Base-by-base conservation (phyloP, 2,888 invertebrate species). In the Meiosimyza platycephala region DNA sequence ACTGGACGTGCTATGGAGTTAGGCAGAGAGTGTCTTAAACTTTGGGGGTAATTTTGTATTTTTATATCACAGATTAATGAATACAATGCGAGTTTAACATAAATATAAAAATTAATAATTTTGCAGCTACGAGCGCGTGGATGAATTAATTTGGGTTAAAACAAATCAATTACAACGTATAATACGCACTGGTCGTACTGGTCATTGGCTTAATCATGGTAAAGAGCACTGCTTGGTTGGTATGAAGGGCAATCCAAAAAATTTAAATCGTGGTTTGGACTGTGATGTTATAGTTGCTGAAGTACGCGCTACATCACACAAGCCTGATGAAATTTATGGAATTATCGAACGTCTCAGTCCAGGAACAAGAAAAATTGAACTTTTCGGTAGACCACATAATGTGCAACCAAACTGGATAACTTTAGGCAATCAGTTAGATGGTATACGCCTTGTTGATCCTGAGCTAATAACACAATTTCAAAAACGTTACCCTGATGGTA, bases 341-440 rank as follows among this genome's bases (percentile, higher is more conserved):
- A 97, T 98, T 80, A 98, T 98, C 78, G 98, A 99, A 85, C 90
- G 99, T 69, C 90, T 99, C 68, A 97, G 98, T 76, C 99, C 99
- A 0, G 98, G 98, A 0, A 98, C 98, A 0, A 91, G 98, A 73
- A 99, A 99, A 89, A 97, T 99, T 74, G 99, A 99, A 88, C 89
- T 99, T 16, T 99, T 99, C 85, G 99, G 99, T 0, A 89, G 99
- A 72, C 97, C 97, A 0, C 98, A 99, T 86, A 99, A 99, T 84
- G 95, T 98, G 0, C 98, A 99, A 85, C 98, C 98, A 0, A 99
- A 99, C 85, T 99, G 98, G 99, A 95, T 95, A 82, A 99, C 99
- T 0, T 88, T 99, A 6, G 99, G 98, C 0, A 99, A 99, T 89
- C 99, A 99, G 88, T 92, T 98, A 67, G 97, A 97, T 83, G 98